Conservation (phyloP, 2,888 invertebrate genomes). For the Apotomis turbidana region DNA sequence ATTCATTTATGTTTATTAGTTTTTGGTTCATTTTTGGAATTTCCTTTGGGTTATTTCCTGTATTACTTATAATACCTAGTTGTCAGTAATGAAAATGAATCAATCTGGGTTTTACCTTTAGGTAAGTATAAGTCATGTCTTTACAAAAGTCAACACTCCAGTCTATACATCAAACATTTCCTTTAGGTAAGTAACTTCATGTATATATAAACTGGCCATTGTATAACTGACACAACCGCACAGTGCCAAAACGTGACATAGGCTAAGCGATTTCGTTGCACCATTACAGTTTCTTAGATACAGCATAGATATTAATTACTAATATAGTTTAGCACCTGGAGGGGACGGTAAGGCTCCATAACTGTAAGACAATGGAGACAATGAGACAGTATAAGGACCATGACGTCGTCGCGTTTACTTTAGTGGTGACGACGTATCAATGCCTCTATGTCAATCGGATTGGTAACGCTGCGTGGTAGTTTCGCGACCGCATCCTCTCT, state of each 20-base stretch:
- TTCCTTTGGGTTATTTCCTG: neutral
- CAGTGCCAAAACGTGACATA: no score
- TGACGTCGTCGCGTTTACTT: slow-evolving; percentile 24
- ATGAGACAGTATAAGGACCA: slow-evolving; percentile 25
- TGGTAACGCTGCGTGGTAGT: neutral
- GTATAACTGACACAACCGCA: neutral
- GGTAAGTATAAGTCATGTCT: neutral
- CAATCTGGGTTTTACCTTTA: neutral
- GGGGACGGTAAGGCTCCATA: slow-evolving; percentile 23
- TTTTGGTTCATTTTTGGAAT: neutral
- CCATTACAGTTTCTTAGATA: no score
- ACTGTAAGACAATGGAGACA: slow-evolving; percentile 33
- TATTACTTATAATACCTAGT: neutral
- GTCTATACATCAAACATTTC: slow-evolving; percentile 15
- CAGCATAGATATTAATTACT: neutral
- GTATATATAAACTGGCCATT: slow-evolving; percentile 10
- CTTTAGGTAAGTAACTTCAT: slow-evolving; percentile 4
- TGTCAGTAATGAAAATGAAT: neutral
- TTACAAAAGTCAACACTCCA: neutral
- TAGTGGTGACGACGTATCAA: slow-evolving; percentile 18
- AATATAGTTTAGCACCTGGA: slow-evolving; percentile 14
- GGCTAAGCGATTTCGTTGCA: no score
- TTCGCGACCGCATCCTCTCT: slow-evolving; percentile 24
- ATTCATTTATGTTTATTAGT: neutral
- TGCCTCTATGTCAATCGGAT: slow-evolving; percentile 25